Base-by-base conservation (phyloP, 2,113 vertebrate genomes). In the Canis aureus region DNA sequence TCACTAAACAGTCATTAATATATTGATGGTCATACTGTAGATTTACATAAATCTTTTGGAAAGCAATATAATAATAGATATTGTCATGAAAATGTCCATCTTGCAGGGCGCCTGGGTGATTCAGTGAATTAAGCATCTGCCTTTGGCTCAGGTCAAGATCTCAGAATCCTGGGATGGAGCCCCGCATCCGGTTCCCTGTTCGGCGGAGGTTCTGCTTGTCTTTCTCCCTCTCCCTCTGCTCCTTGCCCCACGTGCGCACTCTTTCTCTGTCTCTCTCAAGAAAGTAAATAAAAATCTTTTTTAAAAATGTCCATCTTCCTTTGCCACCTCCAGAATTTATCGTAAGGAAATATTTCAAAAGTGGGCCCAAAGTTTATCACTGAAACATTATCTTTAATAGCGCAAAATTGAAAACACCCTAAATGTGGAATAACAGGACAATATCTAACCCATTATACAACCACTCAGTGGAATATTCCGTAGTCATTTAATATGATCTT, bases 341-440 rank as follows among this genome's bases (percentile, higher is more conserved):
- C 16, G 29, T 19, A 62, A 89, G 64, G 88, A 93, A 96, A 80
- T 43, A 86, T 80, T 86, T 95, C 87, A 57, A 89, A 94, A 94
- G 55, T 82, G 57, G 79, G 87, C 11, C 8, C 43, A 89, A 80
- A 62, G 23, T 88, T 82, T 78, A 69, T 60, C n/a, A 38, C 35
- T 91, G 64, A 27, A 85, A 79, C 35, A 88, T 81, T 83, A 88
- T 57, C 76, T 88, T 62, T 43, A 84, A 79, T 53, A 79, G 15
- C 9, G 12, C 22, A 87, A 88, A 96, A n/a, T 0, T 66, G n/a
- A 95, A 88, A 95, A 84, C 35, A 59, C 59, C 43, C 29, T 94
- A 35, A 85, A 69, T 12, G 32, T 64, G 64, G 73, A 53, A 8
- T 57, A 32, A 32, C 8, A 38, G 20, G 11, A 53, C 32, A 73